phyloP scores from a whole-genome alignment of 2,888 invertebrate genomes.

The Labia minor region DNA sequence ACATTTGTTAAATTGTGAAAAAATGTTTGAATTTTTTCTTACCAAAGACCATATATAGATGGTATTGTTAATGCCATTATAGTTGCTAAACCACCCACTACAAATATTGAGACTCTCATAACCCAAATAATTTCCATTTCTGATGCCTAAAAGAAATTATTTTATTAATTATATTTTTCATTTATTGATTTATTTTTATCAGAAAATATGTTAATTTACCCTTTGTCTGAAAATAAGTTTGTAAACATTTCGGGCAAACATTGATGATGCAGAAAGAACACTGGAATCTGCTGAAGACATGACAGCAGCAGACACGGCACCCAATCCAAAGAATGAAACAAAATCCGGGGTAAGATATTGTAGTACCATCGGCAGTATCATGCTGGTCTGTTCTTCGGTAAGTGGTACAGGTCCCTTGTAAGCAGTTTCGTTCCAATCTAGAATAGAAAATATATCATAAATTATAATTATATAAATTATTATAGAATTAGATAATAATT shows the following conservation, averaged over 20 bases:
- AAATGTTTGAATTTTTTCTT: constrained; percentile 31
- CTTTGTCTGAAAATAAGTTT: constrained; percentile 91
- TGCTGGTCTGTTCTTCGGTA: constrained; percentile 68
- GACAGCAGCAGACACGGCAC: constrained; percentile 97
- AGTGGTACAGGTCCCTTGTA: constrained; percentile 67
- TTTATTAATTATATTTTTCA: background rate
- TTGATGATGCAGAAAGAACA: constrained; percentile 92
- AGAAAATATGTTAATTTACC: constrained; percentile 37
- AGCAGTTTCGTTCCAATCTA: constrained; percentile 92
- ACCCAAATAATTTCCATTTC: constrained; percentile 97
- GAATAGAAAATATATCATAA: constrained; percentile 27
- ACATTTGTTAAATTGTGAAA: background rate
- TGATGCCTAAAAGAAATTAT: constrained; percentile 55
- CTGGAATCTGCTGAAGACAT: constrained; percentile 99
- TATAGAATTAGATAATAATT: background rate
- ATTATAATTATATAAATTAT: background rate
- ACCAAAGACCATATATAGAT: constrained; percentile 96
- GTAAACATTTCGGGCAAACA: constrained; percentile 99
- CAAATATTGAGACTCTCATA: constrained; percentile 83
- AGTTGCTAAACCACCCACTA: constrained; percentile 84
- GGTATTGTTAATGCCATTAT: constrained; percentile 95
- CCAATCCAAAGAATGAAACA: constrained; percentile 94
- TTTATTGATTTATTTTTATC: background rate
- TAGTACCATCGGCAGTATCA: constrained; percentile 93
- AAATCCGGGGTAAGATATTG: constrained; percentile 93